These are phyloP conservation scores for Erythrolamprus reginae DNA, from an alignment of 2,113 vertebrate species.

Conservation along the genomic window DNA sequence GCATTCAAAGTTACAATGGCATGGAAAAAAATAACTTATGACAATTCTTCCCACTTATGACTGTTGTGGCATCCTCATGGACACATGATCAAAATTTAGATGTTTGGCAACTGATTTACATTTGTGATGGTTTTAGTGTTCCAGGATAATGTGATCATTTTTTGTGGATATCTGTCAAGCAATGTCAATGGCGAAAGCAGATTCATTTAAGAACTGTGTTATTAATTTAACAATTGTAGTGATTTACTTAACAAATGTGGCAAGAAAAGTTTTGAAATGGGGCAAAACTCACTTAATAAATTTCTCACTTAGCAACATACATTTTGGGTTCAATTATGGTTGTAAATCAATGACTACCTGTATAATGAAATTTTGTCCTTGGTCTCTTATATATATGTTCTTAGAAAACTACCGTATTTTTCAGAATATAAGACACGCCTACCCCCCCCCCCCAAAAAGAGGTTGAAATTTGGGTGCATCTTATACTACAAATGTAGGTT, in stretches of 20 bases:
- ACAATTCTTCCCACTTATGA: background rate
- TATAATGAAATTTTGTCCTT: conserved; percentile 51
- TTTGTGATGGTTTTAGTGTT: background rate
- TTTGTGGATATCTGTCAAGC: background rate
- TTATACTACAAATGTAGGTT: too few relatives aligned
- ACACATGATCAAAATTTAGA: background rate
- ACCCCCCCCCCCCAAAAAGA: too few relatives aligned
- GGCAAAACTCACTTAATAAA: background rate
- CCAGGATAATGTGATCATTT: background rate
- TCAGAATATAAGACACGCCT: too few relatives aligned
- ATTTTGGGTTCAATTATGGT: background rate
- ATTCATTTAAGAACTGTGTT: background rate
- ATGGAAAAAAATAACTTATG: background rate
- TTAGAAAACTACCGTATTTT: conserved; percentile 27
- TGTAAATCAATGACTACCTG: background rate
- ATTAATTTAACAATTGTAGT: background rate
- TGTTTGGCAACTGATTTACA: background rate
- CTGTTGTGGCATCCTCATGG: background rate
- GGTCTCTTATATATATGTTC: conserved; percentile 39
- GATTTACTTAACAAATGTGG: background rate
- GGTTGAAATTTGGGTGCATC: too few relatives aligned
- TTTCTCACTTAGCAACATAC: background rate
- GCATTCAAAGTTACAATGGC: background rate
- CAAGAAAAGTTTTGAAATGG: background rate
- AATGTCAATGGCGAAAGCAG: background rate